A percentile compares a stretch with the other conserved stretches of the same genome.
phyloP scores from a whole-genome alignment of 64 coral and sea anemone species.

The Montipora capricornis region DNA sequence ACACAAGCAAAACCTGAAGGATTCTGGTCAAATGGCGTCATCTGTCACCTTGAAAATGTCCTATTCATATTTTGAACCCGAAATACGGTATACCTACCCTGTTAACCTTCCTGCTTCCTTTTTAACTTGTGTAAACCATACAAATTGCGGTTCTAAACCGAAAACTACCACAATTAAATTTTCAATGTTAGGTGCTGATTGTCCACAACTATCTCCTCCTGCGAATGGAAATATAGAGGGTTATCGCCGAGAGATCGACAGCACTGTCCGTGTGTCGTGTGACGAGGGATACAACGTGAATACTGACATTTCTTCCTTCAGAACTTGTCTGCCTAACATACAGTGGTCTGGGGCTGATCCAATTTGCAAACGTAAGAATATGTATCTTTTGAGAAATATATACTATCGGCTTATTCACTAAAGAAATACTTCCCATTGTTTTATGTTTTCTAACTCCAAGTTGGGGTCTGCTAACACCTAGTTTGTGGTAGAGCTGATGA shows the following conservation, averaged over 20 bases:
- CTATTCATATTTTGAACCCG: too few relatives aligned
- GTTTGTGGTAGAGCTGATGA: too few relatives aligned
- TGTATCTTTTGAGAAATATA: neutral
- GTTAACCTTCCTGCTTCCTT: too few relatives aligned
- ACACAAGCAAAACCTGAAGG: too few relatives aligned
- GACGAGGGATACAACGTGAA: slow-evolving; percentile 77
- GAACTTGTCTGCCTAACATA: slow-evolving; percentile 79
- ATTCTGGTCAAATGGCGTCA: too few relatives aligned
- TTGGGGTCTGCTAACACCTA: too few relatives aligned
- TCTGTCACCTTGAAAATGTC: too few relatives aligned
- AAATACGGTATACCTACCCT: too few relatives aligned
- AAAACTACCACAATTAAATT: neutral
- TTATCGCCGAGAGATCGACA: slow-evolving; percentile 82
- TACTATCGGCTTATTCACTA: neutral
- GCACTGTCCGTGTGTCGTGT: slow-evolving; percentile 92
- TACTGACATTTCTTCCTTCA: slow-evolving; percentile 76
- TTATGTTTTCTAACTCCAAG: too few relatives aligned
- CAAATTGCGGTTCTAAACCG: too few relatives aligned
- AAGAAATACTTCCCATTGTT: too few relatives aligned
- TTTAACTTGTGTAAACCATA: too few relatives aligned
- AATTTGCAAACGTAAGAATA: slow-evolving; percentile 79
- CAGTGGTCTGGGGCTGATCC: slow-evolving; percentile 93
- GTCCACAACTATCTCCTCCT: slow-evolving; percentile 78
- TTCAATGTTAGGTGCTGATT: slow-evolving; percentile 77
- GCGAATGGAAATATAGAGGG: slow-evolving; percentile 83